Conservation (phyloP, 2,113 vertebrate species). For the Peromyscus polionotus region DNA sequence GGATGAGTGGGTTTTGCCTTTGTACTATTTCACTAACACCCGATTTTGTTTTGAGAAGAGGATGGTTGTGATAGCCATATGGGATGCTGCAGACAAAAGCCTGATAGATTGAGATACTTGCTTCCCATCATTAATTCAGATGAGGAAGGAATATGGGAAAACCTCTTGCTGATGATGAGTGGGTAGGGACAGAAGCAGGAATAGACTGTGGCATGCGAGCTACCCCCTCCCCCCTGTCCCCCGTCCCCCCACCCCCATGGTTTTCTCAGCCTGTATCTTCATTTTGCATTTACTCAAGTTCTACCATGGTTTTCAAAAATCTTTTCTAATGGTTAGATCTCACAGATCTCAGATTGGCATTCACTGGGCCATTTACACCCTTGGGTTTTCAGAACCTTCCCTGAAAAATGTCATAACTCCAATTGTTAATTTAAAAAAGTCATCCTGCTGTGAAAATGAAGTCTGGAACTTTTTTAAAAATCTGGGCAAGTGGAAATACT, state of each 20-base stretch:
- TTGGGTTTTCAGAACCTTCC: constrained; percentile 43
- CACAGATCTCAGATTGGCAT: constrained; percentile 14
- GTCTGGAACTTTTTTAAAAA: constrained; percentile 40
- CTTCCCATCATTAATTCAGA: background rate
- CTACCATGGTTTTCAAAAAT: background rate
- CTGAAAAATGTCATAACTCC: constrained; percentile 52
- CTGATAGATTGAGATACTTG: background rate
- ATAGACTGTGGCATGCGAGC: background rate
- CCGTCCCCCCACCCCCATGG: background rate
- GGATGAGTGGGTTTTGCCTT: background rate
- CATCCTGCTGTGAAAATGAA: constrained; percentile 68
- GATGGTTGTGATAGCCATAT: background rate
- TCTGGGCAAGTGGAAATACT: constrained; percentile 40
- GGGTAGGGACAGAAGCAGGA: background rate
- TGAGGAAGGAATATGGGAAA: background rate
- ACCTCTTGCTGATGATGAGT: background rate
- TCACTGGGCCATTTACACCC: background rate
- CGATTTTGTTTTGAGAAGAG: background rate
- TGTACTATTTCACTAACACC: background rate
- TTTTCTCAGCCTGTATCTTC: background rate
- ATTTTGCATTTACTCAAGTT: background rate
- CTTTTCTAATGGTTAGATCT: background rate
- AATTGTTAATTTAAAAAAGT: constrained; percentile 49
- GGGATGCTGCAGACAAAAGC: background rate
- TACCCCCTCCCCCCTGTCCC: background rate